A percentile compares a stretch with the other conserved stretches of the same genome.
phyloP scores from a whole-genome alignment of 2,113 vertebrate genomes.

The Ictidomys tridecemlineatus region DNA sequence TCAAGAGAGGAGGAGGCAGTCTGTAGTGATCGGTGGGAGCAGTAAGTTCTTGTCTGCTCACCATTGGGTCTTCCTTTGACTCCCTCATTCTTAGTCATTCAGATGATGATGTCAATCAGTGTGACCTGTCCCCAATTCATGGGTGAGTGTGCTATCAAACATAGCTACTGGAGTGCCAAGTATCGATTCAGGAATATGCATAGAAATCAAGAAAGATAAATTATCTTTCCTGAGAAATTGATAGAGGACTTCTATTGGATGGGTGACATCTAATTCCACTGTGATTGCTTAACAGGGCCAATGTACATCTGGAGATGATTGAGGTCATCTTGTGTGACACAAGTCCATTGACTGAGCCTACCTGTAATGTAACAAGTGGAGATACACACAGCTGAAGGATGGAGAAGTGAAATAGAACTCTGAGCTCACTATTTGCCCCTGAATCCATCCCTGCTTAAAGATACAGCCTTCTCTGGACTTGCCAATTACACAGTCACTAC shows the following conservation, averaged over 20 bases:
- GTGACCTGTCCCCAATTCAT: neutral
- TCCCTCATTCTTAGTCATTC: neutral
- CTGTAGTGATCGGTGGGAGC: no score
- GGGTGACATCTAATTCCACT: neutral
- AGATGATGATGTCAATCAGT: neutral
- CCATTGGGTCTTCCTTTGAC: neutral
- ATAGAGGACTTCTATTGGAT: neutral
- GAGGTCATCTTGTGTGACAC: neutral
- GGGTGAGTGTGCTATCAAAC: neutral
- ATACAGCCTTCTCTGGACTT: neutral
- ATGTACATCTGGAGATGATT: neutral
- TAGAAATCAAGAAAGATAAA: slow-evolving; percentile 15
- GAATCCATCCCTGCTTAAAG: neutral
- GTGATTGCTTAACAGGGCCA: neutral
- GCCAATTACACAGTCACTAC: rapidly evolving
- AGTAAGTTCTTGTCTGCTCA: neutral
- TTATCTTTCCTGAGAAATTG: neutral
- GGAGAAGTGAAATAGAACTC: neutral
- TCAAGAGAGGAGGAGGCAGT: neutral
- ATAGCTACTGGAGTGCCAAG: neutral
- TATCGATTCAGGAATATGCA: neutral
- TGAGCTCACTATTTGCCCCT: neutral
- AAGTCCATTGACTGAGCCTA: neutral
- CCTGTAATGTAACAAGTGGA: neutral
- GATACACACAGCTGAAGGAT: neutral